Conservation (phyloP, 2,888 invertebrate genomes). For the Steinernema scapterisci region DNA sequence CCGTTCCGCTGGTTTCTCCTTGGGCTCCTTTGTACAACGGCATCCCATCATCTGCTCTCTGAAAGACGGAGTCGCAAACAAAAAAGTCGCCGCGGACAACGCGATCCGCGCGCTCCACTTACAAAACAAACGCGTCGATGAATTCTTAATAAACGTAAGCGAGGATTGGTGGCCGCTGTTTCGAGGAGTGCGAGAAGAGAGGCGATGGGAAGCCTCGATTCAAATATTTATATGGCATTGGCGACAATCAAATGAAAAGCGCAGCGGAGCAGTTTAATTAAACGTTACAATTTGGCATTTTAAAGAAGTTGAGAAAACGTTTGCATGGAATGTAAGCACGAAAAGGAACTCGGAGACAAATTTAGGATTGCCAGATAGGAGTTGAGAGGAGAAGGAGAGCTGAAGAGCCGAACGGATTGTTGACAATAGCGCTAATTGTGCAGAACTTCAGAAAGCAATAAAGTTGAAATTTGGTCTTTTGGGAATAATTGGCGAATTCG, state of each 20-base stretch:
- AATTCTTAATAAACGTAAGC: conserved; percentile 1
- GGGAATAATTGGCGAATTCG: too few relatives aligned
- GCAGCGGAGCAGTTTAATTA: conserved; percentile 15
- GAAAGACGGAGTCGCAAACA: neutral
- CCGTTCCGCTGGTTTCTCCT: neutral
- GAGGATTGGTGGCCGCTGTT: neutral
- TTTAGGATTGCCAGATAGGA: too few relatives aligned
- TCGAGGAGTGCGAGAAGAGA: neutral
- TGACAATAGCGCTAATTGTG: too few relatives aligned
- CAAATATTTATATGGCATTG: neutral
- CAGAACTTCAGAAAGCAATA: too few relatives aligned
- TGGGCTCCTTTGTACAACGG: neutral
- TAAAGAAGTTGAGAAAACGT: too few relatives aligned
- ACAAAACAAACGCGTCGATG: conserved; percentile 24
- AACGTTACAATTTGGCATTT: neutral
- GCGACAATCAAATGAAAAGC: neutral
- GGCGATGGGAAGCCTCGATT: neutral
- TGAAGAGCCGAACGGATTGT: too few relatives aligned
- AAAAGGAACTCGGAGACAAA: too few relatives aligned
- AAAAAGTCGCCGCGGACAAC: conserved; percentile 8
- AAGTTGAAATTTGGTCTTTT: too few relatives aligned
- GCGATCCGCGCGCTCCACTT: neutral
- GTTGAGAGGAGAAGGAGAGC: too few relatives aligned
- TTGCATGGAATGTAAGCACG: too few relatives aligned
- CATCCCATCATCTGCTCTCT: conserved; percentile 27